Percentiles rank a stretch among this genome's conserved stretches.
These are phyloP conservation scores for Peromyscus nudipes DNA, from an alignment of 2,797 vertebrate species.

Conservation along the genomic window DNA sequence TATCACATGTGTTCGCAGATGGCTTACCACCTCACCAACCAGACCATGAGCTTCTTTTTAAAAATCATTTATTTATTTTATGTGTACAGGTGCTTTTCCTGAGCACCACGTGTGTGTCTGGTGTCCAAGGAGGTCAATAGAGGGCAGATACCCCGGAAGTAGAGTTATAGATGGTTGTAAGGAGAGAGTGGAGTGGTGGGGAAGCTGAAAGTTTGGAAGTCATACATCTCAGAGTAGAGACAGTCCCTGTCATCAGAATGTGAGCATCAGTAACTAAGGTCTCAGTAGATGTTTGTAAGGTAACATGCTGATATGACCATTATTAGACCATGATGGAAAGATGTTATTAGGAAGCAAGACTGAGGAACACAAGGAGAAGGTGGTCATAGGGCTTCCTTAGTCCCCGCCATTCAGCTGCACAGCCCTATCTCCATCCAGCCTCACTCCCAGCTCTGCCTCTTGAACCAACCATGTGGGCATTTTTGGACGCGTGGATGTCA, in stretches of 20 bases:
- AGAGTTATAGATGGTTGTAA: background rate
- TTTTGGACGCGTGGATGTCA: background rate
- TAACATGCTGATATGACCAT: background rate
- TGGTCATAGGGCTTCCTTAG: background rate
- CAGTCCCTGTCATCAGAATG: background rate
- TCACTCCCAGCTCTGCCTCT: too few species aligned
- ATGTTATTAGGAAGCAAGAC: background rate
- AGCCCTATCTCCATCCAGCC: background rate
- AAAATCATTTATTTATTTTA: background rate
- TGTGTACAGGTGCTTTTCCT: background rate
- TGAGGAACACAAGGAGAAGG: background rate
- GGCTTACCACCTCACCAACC: background rate
- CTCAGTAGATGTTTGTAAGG: background rate
- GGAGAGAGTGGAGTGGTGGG: background rate
- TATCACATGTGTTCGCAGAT: background rate
- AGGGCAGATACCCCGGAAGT: background rate
- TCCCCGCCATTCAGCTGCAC: background rate
- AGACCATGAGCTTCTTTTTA: background rate
- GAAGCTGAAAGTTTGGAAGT: background rate
- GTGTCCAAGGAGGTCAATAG: background rate
- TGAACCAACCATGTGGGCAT: background rate
- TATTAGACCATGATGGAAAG: background rate
- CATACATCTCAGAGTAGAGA: background rate
- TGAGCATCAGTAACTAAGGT: too few species aligned
- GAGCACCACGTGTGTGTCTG: background rate